Conservation (phyloP, 2,888 invertebrate species). For the Octonoba sinensis region DNA sequence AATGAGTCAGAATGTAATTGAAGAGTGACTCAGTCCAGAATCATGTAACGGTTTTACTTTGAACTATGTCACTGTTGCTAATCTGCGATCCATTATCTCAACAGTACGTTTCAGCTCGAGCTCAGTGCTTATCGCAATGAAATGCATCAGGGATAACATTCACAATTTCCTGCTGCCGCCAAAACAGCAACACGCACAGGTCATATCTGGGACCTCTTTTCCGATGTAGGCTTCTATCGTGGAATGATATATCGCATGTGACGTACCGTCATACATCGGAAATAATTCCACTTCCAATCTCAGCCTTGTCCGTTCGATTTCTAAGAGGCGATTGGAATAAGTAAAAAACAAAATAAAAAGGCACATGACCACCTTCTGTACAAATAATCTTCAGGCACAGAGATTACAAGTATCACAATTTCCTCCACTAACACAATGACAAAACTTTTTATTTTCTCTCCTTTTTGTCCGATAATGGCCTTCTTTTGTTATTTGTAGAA, state of each 20-base stretch:
- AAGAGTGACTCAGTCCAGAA: too few relatives aligned
- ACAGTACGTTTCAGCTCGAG: too few relatives aligned
- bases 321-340: conserved; percentile 19
- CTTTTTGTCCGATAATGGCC: conserved; percentile 10
- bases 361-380: not conserved
- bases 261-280: conserved; percentile 26
- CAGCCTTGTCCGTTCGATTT: conserved; percentile 1
- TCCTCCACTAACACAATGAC: conserved; percentile 12
- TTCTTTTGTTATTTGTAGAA: conserved; percentile 16
- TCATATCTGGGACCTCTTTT: not conserved
- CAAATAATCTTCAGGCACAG: not conserved
- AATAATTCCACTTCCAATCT: conserved; percentile 13
- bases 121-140: not conserved
- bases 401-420: conserved; percentile 47
- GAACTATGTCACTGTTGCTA: too few relatives aligned
- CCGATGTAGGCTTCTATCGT: not conserved
- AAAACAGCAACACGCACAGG: not conserved
- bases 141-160: not conserved
- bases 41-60: too few relatives aligned
- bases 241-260: not conserved
- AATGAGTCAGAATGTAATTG: too few relatives aligned
- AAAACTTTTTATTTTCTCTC: conserved; percentile 2
- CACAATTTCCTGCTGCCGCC: conserved; percentile 1
- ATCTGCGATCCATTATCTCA: too few relatives aligned
- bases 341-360: conserved; percentile 11